Base-by-base conservation (phyloP, 2,797 vertebrate species). In the Sebastes matsubarae region DNA sequence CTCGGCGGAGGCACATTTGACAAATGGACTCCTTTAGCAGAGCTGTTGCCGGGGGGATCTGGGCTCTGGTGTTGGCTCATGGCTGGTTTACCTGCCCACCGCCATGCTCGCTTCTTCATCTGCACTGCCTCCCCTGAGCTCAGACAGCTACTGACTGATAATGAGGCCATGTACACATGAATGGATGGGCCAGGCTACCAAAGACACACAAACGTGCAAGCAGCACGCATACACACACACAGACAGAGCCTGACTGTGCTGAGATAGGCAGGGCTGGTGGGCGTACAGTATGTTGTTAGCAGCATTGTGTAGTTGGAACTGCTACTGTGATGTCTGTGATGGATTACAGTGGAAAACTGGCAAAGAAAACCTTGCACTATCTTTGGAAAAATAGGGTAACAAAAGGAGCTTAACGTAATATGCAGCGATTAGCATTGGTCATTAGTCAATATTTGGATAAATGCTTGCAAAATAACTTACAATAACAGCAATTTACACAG, bases 11-110 rank as follows among this genome's bases (percentile, higher is more conserved):
- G 91, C 85, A 86, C 74, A 68, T 94, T 95, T 96, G 95, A 96
- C 94, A 96, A 96, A 96, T 96, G 95, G 94, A 94, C 92, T 96
- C 90, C 89, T 94, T 96, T 95, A 95, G 90, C 88, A 88, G 93
- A 87, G 84, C 89, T 83, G 82, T 54, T 80, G 88, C 93, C 88
- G 84, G 88, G 94, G 90, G 93, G 92, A 94, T 91, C 87, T 72
- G 78, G 84, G 90, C 88, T 93, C 87, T 89, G 92, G 84, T 93
- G 91, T 92, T 92, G 87, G 90, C 94, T 95, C 94, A 95, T 81
- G 94, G 93, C 94, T 95, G 95, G 94, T 96, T 96, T 95, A 96
- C 95, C 95, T 94, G 94, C 93, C 90, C 86, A 90, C 85, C 82
- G 88, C 94, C 86, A 91, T 91, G 91, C 94, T 95, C 88, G 82